A percentile compares a stretch with the other conserved stretches of the same genome.
Conservation (phyloP, 2,888 invertebrate genomes). For the Coelogynopora nodosa region DNA sequence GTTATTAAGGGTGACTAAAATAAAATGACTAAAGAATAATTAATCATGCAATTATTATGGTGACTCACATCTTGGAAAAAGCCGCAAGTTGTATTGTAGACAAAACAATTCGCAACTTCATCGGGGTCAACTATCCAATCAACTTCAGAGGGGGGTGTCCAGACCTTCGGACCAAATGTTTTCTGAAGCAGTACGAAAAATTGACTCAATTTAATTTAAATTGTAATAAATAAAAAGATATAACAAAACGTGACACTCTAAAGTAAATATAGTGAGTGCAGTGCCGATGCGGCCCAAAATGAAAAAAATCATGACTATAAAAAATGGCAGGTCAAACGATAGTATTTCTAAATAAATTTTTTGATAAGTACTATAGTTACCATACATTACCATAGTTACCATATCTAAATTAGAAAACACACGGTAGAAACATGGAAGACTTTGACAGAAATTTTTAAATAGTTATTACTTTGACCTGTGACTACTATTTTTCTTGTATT, state of each 20-base stretch:
- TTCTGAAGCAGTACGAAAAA: not conserved
- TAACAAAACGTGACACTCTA: too few relatives aligned
- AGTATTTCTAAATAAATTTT: not conserved
- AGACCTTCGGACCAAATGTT: not conserved
- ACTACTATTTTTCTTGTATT: too few relatives aligned
- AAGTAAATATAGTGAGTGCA: too few relatives aligned
- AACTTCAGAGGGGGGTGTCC: not conserved
- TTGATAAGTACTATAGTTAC: too few relatives aligned
- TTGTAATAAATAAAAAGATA: too few relatives aligned
- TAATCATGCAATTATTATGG: not conserved
- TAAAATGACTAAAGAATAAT: not conserved
- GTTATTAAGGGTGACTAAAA: not conserved
- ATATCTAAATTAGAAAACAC: too few relatives aligned
- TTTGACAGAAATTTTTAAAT: too few relatives aligned
- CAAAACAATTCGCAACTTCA: not conserved
- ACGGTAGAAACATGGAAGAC: too few relatives aligned
- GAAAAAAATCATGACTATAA: too few relatives aligned
- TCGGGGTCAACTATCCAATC: not conserved
- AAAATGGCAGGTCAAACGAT: not conserved
- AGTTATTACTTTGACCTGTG: too few relatives aligned
- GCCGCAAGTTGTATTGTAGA: slow-evolving; percentile 9
- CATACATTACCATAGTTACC: too few relatives aligned
- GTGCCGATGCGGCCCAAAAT: too few relatives aligned
- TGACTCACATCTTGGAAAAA: not conserved
- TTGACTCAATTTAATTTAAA: not conserved